phyloP scores from a whole-genome alignment of 92 coral and sea anemone genomes.

The Palythoa grandiflora region DNA sequence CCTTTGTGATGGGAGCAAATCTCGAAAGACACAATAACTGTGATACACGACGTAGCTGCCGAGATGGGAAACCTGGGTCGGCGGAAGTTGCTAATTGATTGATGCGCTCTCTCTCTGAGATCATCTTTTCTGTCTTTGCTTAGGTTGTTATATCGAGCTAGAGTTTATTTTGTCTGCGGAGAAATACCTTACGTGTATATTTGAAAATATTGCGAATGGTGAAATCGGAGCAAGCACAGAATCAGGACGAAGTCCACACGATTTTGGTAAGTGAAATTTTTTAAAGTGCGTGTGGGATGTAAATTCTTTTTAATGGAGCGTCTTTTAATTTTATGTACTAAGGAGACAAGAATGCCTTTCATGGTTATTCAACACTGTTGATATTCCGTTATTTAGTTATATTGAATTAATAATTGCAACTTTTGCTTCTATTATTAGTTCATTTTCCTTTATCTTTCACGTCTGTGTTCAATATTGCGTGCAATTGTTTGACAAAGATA shows the following conservation, averaged over 20 bases:
- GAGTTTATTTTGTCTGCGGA: neutral
- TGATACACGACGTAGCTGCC: neutral
- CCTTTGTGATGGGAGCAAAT: too few relatives aligned
- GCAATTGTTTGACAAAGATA: neutral
- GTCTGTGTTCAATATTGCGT: neutral
- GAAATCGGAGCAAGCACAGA: conserved; percentile 29
- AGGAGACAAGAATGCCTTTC: neutral
- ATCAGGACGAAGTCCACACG: conserved; percentile 39
- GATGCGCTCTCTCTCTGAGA: neutral
- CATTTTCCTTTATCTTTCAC: neutral
- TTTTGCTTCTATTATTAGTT: neutral
- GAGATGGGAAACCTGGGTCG: neutral
- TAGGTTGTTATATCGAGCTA: neutral
- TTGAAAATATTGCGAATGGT: conserved; percentile 38
- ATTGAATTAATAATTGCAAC: neutral
- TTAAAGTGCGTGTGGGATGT: neutral
- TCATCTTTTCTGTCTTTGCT: neutral
- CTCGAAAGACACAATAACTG: neutral
- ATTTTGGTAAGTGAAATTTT: conserved; percentile 21
- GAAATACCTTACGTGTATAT: neutral
- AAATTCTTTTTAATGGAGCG: neutral
- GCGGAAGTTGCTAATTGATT: neutral
- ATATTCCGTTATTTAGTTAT: neutral
- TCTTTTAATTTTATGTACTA: neutral
- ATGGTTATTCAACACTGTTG: neutral